These are phyloP conservation scores for Pipistrellus pygmaeus DNA, from an alignment of 2,797 vertebrate genomes.

Conservation along the genomic window DNA sequence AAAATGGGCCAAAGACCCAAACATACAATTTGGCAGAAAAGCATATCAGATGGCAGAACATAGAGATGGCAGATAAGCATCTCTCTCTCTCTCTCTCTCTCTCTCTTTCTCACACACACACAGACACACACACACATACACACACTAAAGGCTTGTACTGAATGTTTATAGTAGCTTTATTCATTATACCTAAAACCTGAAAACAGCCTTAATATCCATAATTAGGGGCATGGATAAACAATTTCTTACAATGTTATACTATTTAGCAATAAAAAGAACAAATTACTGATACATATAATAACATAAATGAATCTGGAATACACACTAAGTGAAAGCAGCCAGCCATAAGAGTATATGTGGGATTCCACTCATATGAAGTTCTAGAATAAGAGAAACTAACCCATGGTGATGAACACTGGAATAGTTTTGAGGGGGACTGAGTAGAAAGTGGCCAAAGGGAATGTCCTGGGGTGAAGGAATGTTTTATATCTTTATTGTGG, in stretches of 20 bases:
- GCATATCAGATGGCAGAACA: background rate
- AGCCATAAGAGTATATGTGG: background rate
- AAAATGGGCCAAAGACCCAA: background rate
- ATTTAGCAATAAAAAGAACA: background rate
- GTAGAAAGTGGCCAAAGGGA: background rate
- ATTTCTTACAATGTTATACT: background rate
- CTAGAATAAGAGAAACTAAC: background rate
- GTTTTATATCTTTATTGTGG: background rate
- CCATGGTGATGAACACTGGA: background rate
- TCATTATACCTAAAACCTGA: background rate
- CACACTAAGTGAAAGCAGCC: background rate
- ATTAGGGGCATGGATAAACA: background rate
- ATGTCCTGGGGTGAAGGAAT: background rate
- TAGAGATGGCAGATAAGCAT: background rate
- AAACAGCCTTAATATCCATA: background rate
- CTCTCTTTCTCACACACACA: too few species aligned
- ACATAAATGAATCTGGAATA: constrained; percentile 28
- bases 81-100: too few species aligned
- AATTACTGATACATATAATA: background rate
- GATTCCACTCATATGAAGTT: background rate
- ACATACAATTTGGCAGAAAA: background rate
- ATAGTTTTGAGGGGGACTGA: background rate
- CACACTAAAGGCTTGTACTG: background rate
- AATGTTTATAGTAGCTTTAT: background rate
- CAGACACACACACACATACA: background rate